Conservation (phyloP, 1,140 invertebrate species). For the Drosophila neocordata region DNA sequence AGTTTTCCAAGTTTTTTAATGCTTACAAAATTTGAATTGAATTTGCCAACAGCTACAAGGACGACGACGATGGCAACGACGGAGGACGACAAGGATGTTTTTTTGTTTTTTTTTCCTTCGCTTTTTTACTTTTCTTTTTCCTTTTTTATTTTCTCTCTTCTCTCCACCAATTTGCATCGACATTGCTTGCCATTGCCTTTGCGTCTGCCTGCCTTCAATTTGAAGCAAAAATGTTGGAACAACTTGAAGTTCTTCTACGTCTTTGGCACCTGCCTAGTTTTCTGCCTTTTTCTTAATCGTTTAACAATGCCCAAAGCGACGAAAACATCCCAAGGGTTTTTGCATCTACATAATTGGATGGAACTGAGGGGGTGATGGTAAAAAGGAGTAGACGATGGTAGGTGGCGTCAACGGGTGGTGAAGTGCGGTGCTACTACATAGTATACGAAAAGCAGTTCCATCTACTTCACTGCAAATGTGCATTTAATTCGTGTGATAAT, state of each 20-base stretch:
- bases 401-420: not conserved
- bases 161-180: conserved; percentile 43
- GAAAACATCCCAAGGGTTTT: conserved; percentile 42
- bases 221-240: conserved; percentile 41
- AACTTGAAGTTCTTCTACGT: conserved; percentile 48
- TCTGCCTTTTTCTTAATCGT: conserved; percentile 70
- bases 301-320: conserved; percentile 74
- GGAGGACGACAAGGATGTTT: conserved; percentile 14
- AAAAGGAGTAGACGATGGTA: not conserved
- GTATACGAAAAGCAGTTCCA: not conserved
- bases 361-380: not conserved
- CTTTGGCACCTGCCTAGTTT: conserved; percentile 51
- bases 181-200: not conserved
- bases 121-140: too few species aligned
- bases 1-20: conserved; percentile 77
- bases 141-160: too few species aligned
- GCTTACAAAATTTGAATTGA: conserved; percentile 80
- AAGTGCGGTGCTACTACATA: not conserved
- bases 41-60: conserved; percentile 65
- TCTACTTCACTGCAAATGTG: conserved; percentile 60
- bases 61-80: not conserved
- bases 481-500: conserved; percentile 77
- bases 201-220: conserved; percentile 54
- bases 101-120: not conserved
- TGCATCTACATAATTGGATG: conserved; percentile 62